Conservation (phyloP, 2,888 invertebrate genomes). For the Diloba caeruleocephala region DNA sequence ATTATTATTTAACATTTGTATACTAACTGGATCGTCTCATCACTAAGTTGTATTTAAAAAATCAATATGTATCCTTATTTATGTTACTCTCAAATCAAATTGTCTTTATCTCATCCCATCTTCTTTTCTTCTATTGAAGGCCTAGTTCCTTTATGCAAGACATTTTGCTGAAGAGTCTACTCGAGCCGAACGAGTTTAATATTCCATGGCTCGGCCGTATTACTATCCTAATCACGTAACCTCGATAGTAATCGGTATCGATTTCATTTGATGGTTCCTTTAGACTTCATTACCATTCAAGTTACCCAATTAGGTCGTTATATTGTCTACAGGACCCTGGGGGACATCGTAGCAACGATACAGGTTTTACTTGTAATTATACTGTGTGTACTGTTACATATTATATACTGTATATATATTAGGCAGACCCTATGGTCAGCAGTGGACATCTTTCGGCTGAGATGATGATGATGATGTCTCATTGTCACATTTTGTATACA, state of each 20-base stretch:
- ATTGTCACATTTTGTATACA: too few relatives aligned
- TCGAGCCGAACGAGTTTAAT: conserved; percentile 11
- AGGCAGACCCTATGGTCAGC: too few relatives aligned
- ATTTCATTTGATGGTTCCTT: conserved; percentile 29
- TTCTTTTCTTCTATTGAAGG: not conserved
- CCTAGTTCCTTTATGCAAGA: not conserved
- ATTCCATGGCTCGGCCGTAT: conserved; percentile 32
- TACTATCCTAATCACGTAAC: conserved; percentile 41
- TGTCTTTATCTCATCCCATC: not conserved
- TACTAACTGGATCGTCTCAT: too few relatives aligned
- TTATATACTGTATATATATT: too few relatives aligned
- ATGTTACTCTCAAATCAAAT: too few relatives aligned
- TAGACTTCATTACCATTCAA: conserved; percentile 43
- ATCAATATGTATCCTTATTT: too few relatives aligned
- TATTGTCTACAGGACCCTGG: conserved; percentile 2
- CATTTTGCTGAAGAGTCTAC: conserved; percentile 11
- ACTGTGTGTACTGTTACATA: too few relatives aligned
- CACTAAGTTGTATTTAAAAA: too few relatives aligned
- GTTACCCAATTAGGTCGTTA: conserved; percentile 27
- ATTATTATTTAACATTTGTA: too few relatives aligned
- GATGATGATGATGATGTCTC: too few relatives aligned
- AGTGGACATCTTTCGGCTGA: too few relatives aligned
- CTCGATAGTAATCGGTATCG: conserved; percentile 31
- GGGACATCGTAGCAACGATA: not conserved
- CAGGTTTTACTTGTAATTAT: conserved; percentile 4